A percentile compares a stretch with the other conserved stretches of the same genome.
phyloP scores from a whole-genome alignment of 1,140 invertebrate species.

The Dolichoris vasculosae region DNA sequence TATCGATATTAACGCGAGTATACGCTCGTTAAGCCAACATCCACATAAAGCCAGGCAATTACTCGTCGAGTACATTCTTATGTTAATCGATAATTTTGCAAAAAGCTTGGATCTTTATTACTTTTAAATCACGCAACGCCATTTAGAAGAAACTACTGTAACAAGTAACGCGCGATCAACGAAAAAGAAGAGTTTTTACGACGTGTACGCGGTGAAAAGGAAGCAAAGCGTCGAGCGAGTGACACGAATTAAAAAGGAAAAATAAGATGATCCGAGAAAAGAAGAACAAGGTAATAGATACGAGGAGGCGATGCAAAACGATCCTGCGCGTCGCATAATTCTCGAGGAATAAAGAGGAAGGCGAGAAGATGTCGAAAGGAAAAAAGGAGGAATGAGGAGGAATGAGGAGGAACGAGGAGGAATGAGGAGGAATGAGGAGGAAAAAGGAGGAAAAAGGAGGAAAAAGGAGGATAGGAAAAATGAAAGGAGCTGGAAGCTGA shows the following conservation, averaged over 20 bases:
- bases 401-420: neutral
- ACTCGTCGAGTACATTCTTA: neutral
- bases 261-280: neutral
- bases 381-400: neutral
- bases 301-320: neutral
- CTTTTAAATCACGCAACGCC: neutral
- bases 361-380: neutral
- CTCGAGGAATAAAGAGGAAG: conserved; percentile 20
- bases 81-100: conserved; percentile 5
- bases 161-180: neutral
- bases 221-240: neutral
- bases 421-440: neutral
- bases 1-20: neutral
- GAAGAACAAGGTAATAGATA: conserved; percentile 20
- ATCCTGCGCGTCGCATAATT: conserved; percentile 37
- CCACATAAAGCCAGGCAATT: neutral
- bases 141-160: neutral
- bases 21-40: neutral
- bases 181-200: neutral
- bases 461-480: neutral
- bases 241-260: neutral
- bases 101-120: neutral
- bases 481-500: neutral
- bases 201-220: neutral
- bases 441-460: neutral